Percentiles rank a stretch among this genome's conserved stretches.
Evolutionary conservation across 2,888 invertebrate species (phyloP).

Genomic region (Idaea dimidiata): DNA sequence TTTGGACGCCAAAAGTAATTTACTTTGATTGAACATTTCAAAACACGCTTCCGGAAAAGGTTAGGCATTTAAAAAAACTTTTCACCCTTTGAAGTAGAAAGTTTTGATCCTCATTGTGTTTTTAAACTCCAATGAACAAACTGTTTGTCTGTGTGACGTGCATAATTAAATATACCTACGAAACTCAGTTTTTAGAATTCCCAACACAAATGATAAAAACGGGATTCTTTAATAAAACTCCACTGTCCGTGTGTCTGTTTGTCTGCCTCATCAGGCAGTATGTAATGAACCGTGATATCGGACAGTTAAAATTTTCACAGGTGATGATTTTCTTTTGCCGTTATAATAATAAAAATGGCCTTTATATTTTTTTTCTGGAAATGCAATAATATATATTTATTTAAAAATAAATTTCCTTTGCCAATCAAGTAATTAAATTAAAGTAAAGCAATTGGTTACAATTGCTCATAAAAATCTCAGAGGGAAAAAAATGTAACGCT

Average conservation of each 20-base stretch:
- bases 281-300: no score
- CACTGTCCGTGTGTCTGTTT: neutral
- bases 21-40: conserved; percentile 1
- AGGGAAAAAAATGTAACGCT: neutral
- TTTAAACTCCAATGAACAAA: neutral
- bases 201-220: no score
- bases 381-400: no score
- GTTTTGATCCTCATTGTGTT: neutral
- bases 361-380: no score
- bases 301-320: no score
- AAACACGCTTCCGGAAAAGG: neutral
- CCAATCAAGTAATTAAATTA: no score
- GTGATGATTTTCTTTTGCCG: no score
- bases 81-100: neutral
- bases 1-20: neutral
- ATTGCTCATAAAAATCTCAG: neutral
- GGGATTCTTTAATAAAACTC: neutral
- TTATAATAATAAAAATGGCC: no score
- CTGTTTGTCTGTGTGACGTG: neutral
- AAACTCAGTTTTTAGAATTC: no score
- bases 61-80: neutral
- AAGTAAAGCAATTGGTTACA: no score
- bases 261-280: neutral
- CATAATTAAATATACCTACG: neutral
- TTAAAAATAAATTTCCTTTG: no score